Evolutionary conservation across 2,888 invertebrate species (phyloP).

Genomic region (Silvanus unidentatus): DNA sequence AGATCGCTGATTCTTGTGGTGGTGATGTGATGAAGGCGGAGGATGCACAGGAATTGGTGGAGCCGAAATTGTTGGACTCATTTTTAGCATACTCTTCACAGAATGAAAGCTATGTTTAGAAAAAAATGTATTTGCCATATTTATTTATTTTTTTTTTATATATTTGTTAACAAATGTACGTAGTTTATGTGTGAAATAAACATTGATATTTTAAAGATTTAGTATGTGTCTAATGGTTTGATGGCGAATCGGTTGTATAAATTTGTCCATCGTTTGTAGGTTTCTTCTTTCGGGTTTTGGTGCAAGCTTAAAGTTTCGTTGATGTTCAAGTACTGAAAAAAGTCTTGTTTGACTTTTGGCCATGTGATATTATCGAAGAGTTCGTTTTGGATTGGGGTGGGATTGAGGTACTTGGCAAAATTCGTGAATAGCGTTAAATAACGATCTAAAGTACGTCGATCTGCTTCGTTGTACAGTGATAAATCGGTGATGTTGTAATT

Average conservation of each 20-base stretch:
- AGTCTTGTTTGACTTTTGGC: neutral
- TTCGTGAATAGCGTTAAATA: neutral
- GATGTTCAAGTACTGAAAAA: neutral
- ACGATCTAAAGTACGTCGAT: neutral
- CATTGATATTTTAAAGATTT: no score
- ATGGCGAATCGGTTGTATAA: neutral
- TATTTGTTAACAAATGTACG: no score
- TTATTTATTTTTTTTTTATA: neutral
- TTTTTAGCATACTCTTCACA: conserved; percentile 72
- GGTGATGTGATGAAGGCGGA: conserved; percentile 49
- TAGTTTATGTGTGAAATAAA: no score
- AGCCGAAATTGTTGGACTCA: conserved; percentile 71
- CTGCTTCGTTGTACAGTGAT: neutral
- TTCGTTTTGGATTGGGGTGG: neutral
- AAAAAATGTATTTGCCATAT: neutral
- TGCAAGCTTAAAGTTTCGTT: neutral
- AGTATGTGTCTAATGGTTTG: conserved; percentile 2
- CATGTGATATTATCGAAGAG: neutral
- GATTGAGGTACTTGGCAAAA: conserved; percentile 1
- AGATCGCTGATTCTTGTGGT: conserved; percentile 56
- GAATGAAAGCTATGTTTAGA: conserved; percentile 71
- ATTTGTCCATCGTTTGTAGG: no score
- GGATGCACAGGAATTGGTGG: conserved; percentile 67
- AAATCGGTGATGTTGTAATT: conserved; percentile 1
- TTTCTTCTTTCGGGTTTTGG: no score